Conservation (phyloP, 2,113 vertebrate species). For the Erpornis zantholeuca region DNA sequence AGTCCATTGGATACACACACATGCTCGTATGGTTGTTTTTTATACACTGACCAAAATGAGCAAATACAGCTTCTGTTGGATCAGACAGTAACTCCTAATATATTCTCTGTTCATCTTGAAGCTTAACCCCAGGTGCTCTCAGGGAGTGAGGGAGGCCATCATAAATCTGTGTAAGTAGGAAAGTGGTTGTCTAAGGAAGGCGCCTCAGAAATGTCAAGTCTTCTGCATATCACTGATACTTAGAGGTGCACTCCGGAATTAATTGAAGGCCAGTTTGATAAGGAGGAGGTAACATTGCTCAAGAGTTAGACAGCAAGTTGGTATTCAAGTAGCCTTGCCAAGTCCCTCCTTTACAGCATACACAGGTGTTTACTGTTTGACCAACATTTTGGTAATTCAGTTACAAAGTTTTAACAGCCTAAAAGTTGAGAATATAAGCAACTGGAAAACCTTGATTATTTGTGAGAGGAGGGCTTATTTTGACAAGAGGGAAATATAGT, state of each 20-base stretch:
- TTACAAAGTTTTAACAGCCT: background rate
- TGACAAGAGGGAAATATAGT: background rate
- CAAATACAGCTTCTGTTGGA: background rate
- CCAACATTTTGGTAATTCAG: background rate
- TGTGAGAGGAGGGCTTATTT: background rate
- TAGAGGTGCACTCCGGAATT: background rate
- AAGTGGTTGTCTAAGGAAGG: background rate
- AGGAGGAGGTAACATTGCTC: background rate
- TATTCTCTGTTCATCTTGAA: accelerated
- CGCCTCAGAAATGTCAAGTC: background rate
- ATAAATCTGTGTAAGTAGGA: background rate
- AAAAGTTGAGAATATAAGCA: background rate
- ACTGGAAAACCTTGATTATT: background rate
- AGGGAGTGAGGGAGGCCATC: accelerated
- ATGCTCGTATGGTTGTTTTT: background rate
- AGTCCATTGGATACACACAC: background rate
- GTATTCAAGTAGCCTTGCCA: background rate
- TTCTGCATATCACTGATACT: background rate
- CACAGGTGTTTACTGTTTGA: background rate
- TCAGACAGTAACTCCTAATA: background rate
- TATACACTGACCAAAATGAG: background rate
- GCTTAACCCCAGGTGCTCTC: background rate
- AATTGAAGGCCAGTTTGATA: background rate
- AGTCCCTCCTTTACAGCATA: background rate
- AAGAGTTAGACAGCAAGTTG: background rate